Percentiles rank a stretch among this genome's conserved stretches.
phyloP scores from a whole-genome alignment of 2,888 invertebrate species.

The Lochmaea crataegi region DNA sequence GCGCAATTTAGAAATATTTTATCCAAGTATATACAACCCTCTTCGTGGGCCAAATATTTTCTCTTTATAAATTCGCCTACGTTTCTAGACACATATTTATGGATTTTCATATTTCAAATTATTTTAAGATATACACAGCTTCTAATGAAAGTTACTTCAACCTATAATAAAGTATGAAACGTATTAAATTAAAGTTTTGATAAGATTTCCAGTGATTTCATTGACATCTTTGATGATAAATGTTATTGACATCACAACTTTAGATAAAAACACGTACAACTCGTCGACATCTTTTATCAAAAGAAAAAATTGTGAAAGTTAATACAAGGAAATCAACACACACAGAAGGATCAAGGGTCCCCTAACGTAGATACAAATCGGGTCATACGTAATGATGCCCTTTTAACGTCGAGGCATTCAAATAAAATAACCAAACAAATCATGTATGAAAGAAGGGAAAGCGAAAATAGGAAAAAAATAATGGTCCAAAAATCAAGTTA shows the following conservation, averaged over 20 bases:
- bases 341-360: background rate
- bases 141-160: too few species aligned
- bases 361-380: constrained; percentile 1
- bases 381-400: constrained; percentile 7
- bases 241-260: background rate
- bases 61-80: too few species aligned
- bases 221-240: background rate
- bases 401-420: background rate
- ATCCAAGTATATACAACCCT: too few species aligned
- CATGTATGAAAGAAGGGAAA: background rate
- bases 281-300: background rate
- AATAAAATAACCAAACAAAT: background rate
- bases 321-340: background rate
- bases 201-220: background rate
- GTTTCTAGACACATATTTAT: too few species aligned
- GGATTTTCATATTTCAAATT: too few species aligned
- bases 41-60: too few species aligned
- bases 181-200: too few species aligned
- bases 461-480: constrained; percentile 1
- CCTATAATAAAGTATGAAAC: too few species aligned
- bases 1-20: too few species aligned
- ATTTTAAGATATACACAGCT: too few species aligned
- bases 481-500: background rate
- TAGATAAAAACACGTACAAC: background rate
- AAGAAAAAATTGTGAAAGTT: background rate